Evolutionary conservation across 2,888 invertebrate species (phyloP), one percentile per base, ranked within the genome.

Genomic region (Carabus problematicus): DNA sequence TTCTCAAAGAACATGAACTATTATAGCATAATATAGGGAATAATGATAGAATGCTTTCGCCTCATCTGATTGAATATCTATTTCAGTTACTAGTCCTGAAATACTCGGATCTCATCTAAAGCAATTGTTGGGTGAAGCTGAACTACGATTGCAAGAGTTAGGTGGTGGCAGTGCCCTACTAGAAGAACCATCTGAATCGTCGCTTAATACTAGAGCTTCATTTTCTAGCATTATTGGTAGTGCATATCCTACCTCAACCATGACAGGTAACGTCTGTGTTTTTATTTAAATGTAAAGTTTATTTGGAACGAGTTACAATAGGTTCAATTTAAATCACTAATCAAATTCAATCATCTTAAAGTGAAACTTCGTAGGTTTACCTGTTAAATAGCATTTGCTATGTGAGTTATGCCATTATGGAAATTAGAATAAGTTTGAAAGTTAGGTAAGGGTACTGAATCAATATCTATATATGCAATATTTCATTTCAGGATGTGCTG

Each of bases 71-170:
- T 45, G n/a, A 45, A 12, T 45, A 14, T 45, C 7, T 45, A 1
- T 45, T 29, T 45, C 83, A 92, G 91, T 91, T 81, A 87, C 88
- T 75, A 88, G 84, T 72, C 85, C 90, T 4, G 94, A 94, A 74
- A 88, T 89, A 66, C 83, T 94, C 73, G 91, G 92, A 11, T 86
- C 86, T 2, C 94, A 95, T 79, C 82, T 95, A 72, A 89, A 91
- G 71, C 86, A 90, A 70, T 83, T 95, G 77, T 85, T 92, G 68
- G 87, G 90, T 43, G 94, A 95, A 77, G 94, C 95, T 0, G 95
- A 96, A 81, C 88, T 90, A 72, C 87, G 92, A 41, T 87, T 95
- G 68, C 91, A 92, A 74, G 94, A 95, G 78, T 86, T 93, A 54
- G 89, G 89, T 59, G 88, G 88, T 8, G 74, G 74, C 61, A 76